Evolutionary conservation across 2,888 invertebrate species (phyloP).

Genomic region (Drosophila paracracens): DNA sequence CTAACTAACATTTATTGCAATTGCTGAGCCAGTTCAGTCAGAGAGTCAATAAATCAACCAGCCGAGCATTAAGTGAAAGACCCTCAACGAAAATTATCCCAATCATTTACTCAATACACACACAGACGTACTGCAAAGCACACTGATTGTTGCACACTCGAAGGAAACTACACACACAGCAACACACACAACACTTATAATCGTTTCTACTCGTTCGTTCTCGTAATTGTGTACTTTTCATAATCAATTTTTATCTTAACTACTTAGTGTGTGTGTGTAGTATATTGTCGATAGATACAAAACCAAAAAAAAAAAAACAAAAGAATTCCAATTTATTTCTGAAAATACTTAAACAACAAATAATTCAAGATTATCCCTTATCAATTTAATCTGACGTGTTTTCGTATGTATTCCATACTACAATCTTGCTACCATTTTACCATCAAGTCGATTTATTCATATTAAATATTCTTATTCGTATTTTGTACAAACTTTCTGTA

Average conservation of each 20-base stretch:
- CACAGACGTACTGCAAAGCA: conserved; percentile 16
- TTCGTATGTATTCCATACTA: conserved; percentile 64
- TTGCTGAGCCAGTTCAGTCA: conserved; percentile 34
- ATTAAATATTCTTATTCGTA: conserved; percentile 38
- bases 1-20: conserved; percentile 46
- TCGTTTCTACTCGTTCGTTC: conserved; percentile 72
- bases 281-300: conserved; percentile 53
- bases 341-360: conserved; percentile 33
- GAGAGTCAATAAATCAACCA: conserved; percentile 21
- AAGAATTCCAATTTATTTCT: conserved; percentile 36
- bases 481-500: conserved; percentile 49
- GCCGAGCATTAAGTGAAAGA: conserved; percentile 11
- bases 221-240: conserved; percentile 75
- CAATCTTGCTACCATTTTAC: conserved; percentile 36
- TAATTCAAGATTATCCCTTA: conserved; percentile 50
- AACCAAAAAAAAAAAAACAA: conserved; percentile 25
- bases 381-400: conserved; percentile 44
- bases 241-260: conserved; percentile 67
- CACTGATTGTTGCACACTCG: conserved; percentile 17
- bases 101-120: conserved; percentile 42
- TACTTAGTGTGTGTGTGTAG: conserved; percentile 70
- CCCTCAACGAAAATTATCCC: conserved; percentile 11
- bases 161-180: conserved; percentile 13
- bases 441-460: conserved; percentile 34
- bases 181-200: conserved; percentile 37